Evolutionary conservation across 2,888 invertebrate species (phyloP).

Genomic region (Acanthosepion pharaonis): DNA sequence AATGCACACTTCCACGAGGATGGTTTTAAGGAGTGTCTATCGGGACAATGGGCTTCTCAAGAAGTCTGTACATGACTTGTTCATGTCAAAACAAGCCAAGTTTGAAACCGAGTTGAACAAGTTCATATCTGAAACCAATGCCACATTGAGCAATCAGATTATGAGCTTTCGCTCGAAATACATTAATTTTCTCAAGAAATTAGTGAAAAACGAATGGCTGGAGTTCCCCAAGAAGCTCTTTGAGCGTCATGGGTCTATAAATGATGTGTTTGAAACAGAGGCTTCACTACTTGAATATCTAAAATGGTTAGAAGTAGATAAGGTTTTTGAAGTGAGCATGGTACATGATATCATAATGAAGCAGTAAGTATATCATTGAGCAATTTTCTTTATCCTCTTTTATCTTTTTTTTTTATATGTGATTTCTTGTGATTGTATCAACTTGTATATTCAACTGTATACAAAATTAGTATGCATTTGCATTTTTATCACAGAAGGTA

Average conservation of each 20-base stretch:
- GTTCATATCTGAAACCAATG: slow-evolving; percentile 63
- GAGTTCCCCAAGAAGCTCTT: slow-evolving; percentile 67
- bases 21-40: slow-evolving; percentile 45
- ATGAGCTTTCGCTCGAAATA: slow-evolving; percentile 60
- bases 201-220: slow-evolving; percentile 68
- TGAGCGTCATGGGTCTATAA: slow-evolving; percentile 50
- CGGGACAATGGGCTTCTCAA: slow-evolving; percentile 43
- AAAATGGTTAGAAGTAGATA: slow-evolving; percentile 67
- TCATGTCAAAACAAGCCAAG: slow-evolving; percentile 43
- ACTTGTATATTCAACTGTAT: too few relatives aligned
- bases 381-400: neutral
- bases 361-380: slow-evolving; percentile 34
- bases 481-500: too few relatives aligned
- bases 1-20: slow-evolving; percentile 40
- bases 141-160: slow-evolving; percentile 60
- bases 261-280: slow-evolving; percentile 56
- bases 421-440: too few relatives aligned
- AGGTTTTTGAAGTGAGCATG: slow-evolving; percentile 61
- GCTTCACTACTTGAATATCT: slow-evolving; percentile 61
- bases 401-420: neutral
- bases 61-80: slow-evolving; percentile 39
- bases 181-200: slow-evolving; percentile 61
- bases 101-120: slow-evolving; percentile 56
- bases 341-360: slow-evolving; percentile 54
- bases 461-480: too few relatives aligned